phyloP scores from a whole-genome alignment of 2,797 vertebrate species.

The Argya squamiceps region DNA sequence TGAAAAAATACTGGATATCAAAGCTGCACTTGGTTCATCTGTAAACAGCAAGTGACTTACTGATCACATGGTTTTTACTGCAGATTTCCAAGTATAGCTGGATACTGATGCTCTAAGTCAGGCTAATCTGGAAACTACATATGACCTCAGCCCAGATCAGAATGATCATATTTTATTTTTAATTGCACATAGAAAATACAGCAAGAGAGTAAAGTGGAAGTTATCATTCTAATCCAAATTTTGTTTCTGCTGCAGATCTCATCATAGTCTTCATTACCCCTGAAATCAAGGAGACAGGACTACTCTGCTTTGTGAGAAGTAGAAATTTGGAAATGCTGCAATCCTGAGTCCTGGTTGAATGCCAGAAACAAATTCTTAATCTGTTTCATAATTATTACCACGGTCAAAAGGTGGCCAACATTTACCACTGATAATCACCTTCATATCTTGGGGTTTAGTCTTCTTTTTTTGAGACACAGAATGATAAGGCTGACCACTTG shows the following conservation, averaged over 20 bases:
- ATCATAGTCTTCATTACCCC: not conserved
- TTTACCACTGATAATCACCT: not conserved
- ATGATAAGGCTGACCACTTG: not conserved
- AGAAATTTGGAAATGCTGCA: not conserved
- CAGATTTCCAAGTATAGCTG: not conserved
- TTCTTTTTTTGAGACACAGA: not conserved
- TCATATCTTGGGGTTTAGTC: not conserved
- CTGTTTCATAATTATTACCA: not conserved
- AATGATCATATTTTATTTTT: not conserved
- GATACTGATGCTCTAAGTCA: not conserved
- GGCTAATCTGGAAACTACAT: not conserved
- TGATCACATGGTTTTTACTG: not conserved
- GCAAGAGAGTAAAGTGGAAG: not conserved
- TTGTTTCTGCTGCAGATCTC: not conserved
- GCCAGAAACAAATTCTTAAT: not conserved
- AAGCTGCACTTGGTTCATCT: not conserved
- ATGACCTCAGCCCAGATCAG: not conserved
- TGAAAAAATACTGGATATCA: not conserved
- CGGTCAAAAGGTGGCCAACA: not conserved
- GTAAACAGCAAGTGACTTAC: not conserved
- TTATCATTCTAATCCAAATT: not conserved
- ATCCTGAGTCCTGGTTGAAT: not conserved
- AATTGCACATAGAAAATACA: not conserved
- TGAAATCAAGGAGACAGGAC: not conserved
- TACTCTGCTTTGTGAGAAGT: not conserved